These are phyloP conservation scores for Pangasius krempfi DNA, from an alignment of 2,797 vertebrate species.

Conservation along the genomic window DNA sequence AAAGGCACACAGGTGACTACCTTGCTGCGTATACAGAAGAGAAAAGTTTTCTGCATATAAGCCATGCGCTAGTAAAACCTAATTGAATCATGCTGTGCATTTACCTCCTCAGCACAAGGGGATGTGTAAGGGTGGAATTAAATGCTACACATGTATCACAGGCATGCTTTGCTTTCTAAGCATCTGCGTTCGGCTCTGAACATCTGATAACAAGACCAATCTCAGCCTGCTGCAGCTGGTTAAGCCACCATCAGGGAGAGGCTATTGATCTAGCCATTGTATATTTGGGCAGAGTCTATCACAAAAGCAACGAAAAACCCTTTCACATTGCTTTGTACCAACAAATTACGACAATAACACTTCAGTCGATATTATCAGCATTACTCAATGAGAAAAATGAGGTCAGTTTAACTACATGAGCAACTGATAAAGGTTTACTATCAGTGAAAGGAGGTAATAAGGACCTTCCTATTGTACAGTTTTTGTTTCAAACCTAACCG, in stretches of 20 bases:
- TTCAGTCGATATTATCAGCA: slow-evolving; percentile 23
- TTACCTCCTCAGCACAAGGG: slow-evolving; percentile 1
- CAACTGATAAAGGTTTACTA: slow-evolving; percentile 37
- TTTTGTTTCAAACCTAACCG: slow-evolving; percentile 26
- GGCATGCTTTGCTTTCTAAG: slow-evolving; percentile 43
- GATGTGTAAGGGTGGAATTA: slow-evolving; percentile 19
- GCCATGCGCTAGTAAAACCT: neutral
- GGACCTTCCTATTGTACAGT: slow-evolving; percentile 22
- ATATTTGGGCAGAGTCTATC: slow-evolving; percentile 50
- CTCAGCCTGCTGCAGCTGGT: slow-evolving; percentile 44
- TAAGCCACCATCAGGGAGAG: slow-evolving; percentile 50
- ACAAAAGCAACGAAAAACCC: slow-evolving; percentile 42
- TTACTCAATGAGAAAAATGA: slow-evolving; percentile 32
- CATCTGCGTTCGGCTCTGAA: slow-evolving; percentile 41
- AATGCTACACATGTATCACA: slow-evolving; percentile 44
- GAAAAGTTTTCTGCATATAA: slow-evolving; percentile 21
- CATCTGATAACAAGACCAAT: slow-evolving; percentile 55
- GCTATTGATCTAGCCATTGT: slow-evolving; percentile 51
- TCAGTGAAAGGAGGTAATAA: slow-evolving; percentile 43
- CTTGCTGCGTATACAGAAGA: slow-evolving; percentile 32
- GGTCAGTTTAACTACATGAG: slow-evolving; percentile 26
- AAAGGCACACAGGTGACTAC: slow-evolving; percentile 64
- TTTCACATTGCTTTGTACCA: slow-evolving; percentile 34
- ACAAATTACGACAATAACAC: slow-evolving; percentile 27
- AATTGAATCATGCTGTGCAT: slow-evolving; percentile 1